These are phyloP conservation scores for Coelinius sp. DNA, from an alignment of 2,888 invertebrate genomes.

Conservation along the genomic window DNA sequence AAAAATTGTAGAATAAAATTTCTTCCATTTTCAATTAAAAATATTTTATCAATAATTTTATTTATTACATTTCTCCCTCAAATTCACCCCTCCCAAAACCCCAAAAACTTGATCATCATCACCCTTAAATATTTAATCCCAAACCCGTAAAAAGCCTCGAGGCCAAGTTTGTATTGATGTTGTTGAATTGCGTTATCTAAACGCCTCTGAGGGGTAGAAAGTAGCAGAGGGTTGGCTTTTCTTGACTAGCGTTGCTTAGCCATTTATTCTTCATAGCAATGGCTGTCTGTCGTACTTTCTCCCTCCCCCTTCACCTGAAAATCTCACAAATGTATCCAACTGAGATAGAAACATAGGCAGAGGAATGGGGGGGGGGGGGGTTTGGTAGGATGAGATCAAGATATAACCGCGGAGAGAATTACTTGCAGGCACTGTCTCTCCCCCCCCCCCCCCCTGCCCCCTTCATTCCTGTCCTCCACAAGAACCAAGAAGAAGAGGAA, in stretches of 20 bases:
- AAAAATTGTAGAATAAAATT: too few species aligned
- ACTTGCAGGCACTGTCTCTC: constrained; percentile 55
- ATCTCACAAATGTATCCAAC: constrained; percentile 22
- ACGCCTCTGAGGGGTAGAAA: constrained; percentile 52
- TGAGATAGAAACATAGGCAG: constrained; percentile 40
- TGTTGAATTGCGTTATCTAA: constrained; percentile 59
- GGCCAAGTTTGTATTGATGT: constrained; percentile 17
- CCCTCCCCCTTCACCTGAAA: neutral
- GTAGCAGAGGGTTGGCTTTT: constrained; percentile 22
- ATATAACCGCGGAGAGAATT: constrained; percentile 66
- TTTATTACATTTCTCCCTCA: constrained; percentile 24
- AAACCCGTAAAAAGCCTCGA: neutral
- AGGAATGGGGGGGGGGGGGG: constrained; percentile 8
- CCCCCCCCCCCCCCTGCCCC: neutral
- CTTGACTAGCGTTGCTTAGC: constrained; percentile 27
- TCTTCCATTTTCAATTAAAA: too few species aligned
- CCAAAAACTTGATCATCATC: constrained; percentile 1
- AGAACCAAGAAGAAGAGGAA: constrained; percentile 48
- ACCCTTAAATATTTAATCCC: neutral
- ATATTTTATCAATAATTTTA: too few species aligned
- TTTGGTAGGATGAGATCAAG: constrained; percentile 58
- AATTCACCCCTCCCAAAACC: neutral
- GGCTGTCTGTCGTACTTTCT: constrained; percentile 22
- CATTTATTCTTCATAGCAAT: constrained; percentile 46
- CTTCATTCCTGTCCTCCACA: neutral